Base-by-base conservation (phyloP, 2,797 vertebrate species). In the Peromyscus attwateri region DNA sequence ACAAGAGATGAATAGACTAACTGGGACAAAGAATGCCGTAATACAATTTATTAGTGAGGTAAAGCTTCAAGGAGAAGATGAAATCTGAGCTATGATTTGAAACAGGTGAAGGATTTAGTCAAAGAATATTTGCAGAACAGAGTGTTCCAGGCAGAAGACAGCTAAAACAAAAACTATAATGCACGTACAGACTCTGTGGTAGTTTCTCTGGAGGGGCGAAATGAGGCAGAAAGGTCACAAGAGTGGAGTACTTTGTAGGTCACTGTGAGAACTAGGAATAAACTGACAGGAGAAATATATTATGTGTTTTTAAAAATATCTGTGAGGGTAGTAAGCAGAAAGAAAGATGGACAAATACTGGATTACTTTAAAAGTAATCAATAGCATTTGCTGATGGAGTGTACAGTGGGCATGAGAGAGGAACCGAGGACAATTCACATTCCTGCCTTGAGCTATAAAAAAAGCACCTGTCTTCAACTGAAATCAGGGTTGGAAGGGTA, bases 41-140 rank as follows among this genome's bases (percentile, higher is more conserved):
- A 29, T 68, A 66, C 14, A 93, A 57, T 55, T 7, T 66, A 29
- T 71, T 9, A 37, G 62, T 89, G 10, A 52, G 52, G 55, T 60
- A 1, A 84, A 29, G 31, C 40, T 94, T 95, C 27, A 90, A 1
- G 25, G 49, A 93, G 21, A 49, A 80, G 68, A 95, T 66, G 66
- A 89, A 70, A 95, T 49, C 12, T 93, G 73, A 95, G 29, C n/a
- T 55, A 91, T 89, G 76, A 92, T 23, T 52, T 75, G n/a, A 90
- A 97, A 84, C 49, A 84, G 71, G 43, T 71, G 34, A 96, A 57
- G 25, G 77, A 87, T 64, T 81, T 52, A 66, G 66, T 93, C 64
- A 84, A 57, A 81, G 77, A 84, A 40, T 46, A 87, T 13, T n/a
- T 37, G 37, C 43, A 46, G 66, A 43, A 40, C 62, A 91, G 40